Conservation (phyloP, 2,113 vertebrate genomes). For the Fregata magnificens region DNA sequence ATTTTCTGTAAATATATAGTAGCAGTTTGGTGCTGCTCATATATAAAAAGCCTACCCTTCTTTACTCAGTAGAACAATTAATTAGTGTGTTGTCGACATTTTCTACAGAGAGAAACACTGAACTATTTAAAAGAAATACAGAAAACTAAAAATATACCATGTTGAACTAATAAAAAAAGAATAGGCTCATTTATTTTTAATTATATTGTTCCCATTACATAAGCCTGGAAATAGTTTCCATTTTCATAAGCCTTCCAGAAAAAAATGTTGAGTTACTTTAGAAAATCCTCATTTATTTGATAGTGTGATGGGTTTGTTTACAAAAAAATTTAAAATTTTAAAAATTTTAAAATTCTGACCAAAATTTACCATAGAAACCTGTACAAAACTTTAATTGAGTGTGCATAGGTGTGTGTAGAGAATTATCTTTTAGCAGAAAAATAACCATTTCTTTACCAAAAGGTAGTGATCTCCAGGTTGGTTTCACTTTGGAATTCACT, state of each 20-base stretch:
- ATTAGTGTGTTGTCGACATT: neutral
- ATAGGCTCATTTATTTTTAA: slow-evolving; percentile 34
- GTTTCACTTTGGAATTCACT: neutral
- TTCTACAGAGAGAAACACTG: neutral
- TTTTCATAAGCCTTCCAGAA: neutral
- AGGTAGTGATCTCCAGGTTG: neutral
- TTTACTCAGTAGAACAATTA: slow-evolving; percentile 13
- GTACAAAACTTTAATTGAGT: neutral
- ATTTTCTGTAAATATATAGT: slow-evolving; percentile 30
- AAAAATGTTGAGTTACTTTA: neutral
- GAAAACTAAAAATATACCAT: slow-evolving; percentile 24
- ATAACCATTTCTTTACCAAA: neutral
- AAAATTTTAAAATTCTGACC: neutral
- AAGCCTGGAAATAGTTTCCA: neutral
- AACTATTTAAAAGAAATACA: neutral
- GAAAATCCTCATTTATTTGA: neutral
- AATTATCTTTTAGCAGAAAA: neutral
- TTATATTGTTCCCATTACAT: neutral
- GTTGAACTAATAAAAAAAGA: slow-evolving; percentile 6
- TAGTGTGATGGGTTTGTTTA: neutral
- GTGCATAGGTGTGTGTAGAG: neutral
- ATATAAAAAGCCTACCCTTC: neutral
- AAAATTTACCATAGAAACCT: neutral
- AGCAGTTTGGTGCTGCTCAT: neutral
- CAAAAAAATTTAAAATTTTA: neutral